Conservation (phyloP, 2,113 vertebrate genomes). For the Drymodes brunneopygia region DNA sequence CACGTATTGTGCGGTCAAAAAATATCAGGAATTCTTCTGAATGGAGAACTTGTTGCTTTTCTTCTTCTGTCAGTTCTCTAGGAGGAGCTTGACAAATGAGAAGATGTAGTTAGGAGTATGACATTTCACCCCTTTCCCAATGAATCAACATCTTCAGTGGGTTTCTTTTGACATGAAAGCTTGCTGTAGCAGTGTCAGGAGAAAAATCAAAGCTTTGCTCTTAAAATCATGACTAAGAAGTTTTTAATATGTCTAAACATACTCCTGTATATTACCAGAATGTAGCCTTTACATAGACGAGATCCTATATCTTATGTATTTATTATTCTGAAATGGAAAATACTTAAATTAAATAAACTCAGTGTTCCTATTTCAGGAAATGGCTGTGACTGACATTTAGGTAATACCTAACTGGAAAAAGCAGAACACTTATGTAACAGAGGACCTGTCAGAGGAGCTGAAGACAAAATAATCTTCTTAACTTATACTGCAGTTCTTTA, state of each 20-base stretch:
- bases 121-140: constrained; percentile 21
- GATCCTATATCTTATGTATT: constrained; percentile 49
- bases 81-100: constrained; percentile 75
- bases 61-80: constrained; percentile 93
- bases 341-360: constrained; percentile 63
- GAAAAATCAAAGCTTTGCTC: constrained; percentile 28
- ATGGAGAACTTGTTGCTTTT: constrained; percentile 94
- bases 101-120: constrained; percentile 21
- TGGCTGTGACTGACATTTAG: constrained; percentile 4
- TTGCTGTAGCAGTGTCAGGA: background rate
- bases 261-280: background rate
- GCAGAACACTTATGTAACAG: constrained; percentile 42
- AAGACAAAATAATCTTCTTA: constrained; percentile 54
- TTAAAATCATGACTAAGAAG: constrained; percentile 38
- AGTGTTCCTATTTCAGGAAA: constrained; percentile 57
- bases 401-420: constrained; percentile 12
- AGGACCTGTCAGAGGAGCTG: constrained; percentile 16
- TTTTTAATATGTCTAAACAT: constrained; percentile 15
- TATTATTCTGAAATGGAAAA: constrained; percentile 66
- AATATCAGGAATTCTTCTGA: constrained; percentile 96
- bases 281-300: background rate
- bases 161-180: constrained; percentile 20
- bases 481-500: background rate
- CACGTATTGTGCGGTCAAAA: constrained; percentile 93
- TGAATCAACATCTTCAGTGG: constrained; percentile 27